Conservation (phyloP, 2,888 invertebrate genomes). For the Drosophila paracracens region DNA sequence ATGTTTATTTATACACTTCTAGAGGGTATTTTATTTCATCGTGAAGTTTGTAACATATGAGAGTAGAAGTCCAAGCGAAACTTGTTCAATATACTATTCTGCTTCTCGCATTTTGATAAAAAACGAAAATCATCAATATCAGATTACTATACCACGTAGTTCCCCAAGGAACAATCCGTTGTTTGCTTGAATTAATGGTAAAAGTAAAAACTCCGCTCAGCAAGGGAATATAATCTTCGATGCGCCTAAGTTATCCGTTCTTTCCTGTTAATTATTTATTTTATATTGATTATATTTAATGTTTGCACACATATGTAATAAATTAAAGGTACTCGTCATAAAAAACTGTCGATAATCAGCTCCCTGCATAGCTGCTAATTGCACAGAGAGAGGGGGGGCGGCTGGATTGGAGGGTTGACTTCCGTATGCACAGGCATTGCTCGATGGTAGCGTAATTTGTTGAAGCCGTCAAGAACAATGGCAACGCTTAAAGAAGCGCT, state of each 20-base stretch:
- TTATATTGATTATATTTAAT: constrained; percentile 2
- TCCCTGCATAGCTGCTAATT: not conserved
- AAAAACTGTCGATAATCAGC: not conserved
- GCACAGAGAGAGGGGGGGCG: not conserved
- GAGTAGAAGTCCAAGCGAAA: not conserved
- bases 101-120: not conserved
- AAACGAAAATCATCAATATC: not conserved
- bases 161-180: not conserved
- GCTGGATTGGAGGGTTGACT: constrained; percentile 29
- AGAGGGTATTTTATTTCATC: not conserved
- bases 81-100: not conserved
- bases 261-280: not conserved
- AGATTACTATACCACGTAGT: too few species aligned
- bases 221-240: not conserved
- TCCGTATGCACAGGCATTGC: constrained; percentile 57
- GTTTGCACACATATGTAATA: not conserved
- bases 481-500: constrained; percentile 36
- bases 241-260: not conserved
- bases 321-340: not conserved
- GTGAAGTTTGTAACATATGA: not conserved
- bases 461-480: constrained; percentile 38
- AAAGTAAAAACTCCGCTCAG: too few species aligned
- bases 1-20: not conserved
- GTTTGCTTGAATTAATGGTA: too few species aligned
- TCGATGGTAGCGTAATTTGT: constrained; percentile 56